phyloP scores from a whole-genome alignment of 2,888 invertebrate genomes.

The Podabrus alpinus region DNA sequence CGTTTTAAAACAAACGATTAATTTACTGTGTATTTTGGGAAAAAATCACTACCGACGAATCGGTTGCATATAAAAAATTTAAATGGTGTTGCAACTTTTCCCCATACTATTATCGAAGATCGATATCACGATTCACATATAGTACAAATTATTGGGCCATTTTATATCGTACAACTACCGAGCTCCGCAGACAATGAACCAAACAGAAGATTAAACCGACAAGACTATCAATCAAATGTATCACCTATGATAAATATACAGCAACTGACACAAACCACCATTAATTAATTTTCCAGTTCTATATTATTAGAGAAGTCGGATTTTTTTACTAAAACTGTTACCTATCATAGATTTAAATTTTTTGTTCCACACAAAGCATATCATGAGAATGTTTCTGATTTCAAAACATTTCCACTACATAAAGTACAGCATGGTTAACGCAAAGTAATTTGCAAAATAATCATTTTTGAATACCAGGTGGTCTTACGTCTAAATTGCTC shows the following conservation, averaged over 20 bases:
- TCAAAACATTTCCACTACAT: background rate
- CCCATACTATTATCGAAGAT: background rate
- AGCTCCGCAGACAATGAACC: slow-evolving; percentile 39
- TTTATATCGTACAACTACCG: slow-evolving; percentile 33
- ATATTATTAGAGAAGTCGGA: slow-evolving; percentile 4
- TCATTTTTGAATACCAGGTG: background rate
- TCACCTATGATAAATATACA: slow-evolving; percentile 37
- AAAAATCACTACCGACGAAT: background rate
- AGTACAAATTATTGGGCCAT: background rate
- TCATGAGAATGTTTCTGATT: background rate
- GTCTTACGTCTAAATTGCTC: background rate
- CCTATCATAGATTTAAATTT: background rate
- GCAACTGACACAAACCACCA: slow-evolving; percentile 9
- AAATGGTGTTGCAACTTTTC: background rate
- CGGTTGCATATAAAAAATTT: background rate
- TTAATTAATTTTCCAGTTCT: slow-evolving; percentile 17
- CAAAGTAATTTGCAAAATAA: background rate
- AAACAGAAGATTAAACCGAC: slow-evolving; percentile 44
- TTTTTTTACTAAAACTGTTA: background rate
- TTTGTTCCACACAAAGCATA: background rate
- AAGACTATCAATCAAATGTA: slow-evolving; percentile 44
- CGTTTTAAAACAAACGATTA: background rate
- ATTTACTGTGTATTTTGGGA: background rate
- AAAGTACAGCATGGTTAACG: background rate
- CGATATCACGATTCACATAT: background rate